These are phyloP conservation scores for Axis porcinus DNA, from an alignment of 2,113 vertebrate genomes.

Conservation along the genomic window DNA sequence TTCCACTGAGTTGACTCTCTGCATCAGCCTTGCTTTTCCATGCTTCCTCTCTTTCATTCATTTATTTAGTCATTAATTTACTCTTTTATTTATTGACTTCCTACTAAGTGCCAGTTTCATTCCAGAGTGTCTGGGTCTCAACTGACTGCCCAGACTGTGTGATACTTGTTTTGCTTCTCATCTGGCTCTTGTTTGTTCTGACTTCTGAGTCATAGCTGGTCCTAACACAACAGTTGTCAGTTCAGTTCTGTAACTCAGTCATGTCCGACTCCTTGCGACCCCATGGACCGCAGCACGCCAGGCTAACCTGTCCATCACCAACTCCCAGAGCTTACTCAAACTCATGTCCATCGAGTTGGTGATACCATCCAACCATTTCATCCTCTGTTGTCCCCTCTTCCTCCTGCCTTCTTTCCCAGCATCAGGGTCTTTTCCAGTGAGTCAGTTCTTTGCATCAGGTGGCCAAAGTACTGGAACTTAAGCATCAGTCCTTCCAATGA, in stretches of 20 bases:
- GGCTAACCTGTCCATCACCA: neutral
- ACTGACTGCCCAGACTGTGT: neutral
- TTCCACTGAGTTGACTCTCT: neutral
- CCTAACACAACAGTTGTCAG: neutral
- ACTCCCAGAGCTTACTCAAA: fast-evolving
- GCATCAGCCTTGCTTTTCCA: neutral
- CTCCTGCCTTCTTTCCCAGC: neutral
- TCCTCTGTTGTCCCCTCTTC: neutral
- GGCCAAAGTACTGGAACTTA: neutral
- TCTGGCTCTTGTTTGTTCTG: neutral
- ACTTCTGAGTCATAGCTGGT: neutral
- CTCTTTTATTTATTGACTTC: neutral
- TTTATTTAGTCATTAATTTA: neutral
- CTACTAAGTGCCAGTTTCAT: neutral
- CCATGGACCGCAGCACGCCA: neutral
- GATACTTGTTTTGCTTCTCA: neutral
- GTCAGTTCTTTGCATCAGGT: neutral
- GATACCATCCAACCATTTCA: neutral
- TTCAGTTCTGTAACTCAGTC: neutral
- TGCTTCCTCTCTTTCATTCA: neutral
- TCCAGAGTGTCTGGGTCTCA: neutral
- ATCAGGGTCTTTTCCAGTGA: neutral
- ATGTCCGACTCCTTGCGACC: neutral
- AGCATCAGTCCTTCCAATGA: neutral
- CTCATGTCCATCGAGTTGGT: neutral